phyloP scores from a whole-genome alignment of 2,113 vertebrate genomes.

The Hyperoodon ampullatus region DNA sequence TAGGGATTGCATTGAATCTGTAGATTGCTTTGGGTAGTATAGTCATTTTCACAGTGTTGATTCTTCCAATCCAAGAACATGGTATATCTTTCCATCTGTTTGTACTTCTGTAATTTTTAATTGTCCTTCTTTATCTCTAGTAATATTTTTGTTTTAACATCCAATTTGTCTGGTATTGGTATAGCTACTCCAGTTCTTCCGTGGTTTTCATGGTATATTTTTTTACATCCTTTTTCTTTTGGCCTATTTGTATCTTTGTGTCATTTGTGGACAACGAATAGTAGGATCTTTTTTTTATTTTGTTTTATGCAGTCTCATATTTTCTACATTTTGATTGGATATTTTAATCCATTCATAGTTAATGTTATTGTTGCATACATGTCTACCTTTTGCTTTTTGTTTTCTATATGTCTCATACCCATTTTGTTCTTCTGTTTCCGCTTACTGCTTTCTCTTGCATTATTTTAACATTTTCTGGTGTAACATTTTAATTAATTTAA shows the following conservation, averaged over 20 bases:
- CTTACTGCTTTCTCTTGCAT: no score
- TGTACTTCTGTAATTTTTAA: not conserved
- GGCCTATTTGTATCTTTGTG: not conserved
- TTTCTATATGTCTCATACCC: no score
- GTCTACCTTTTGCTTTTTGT: no score
- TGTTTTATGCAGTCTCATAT: not conserved
- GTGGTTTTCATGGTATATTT: not conserved
- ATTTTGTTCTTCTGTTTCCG: no score
- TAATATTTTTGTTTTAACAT: not conserved
- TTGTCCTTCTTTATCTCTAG: not conserved
- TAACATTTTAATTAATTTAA: no score
- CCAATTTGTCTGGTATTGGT: not conserved
- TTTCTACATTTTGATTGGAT: not conserved
- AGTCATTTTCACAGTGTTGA: no score
- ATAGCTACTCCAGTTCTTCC: not conserved
- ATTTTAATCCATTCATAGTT: not conserved
- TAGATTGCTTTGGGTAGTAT: no score
- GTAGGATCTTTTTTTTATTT: not conserved
- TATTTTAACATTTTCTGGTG: no score
- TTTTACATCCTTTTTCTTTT: not conserved
- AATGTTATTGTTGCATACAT: no score
- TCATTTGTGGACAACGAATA: not conserved
- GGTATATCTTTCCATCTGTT: no score
- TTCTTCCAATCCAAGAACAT: no score
- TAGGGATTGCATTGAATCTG: no score